Conservation (phyloP, 2,888 invertebrate genomes). For the Disparrhopalites patrizii region DNA sequence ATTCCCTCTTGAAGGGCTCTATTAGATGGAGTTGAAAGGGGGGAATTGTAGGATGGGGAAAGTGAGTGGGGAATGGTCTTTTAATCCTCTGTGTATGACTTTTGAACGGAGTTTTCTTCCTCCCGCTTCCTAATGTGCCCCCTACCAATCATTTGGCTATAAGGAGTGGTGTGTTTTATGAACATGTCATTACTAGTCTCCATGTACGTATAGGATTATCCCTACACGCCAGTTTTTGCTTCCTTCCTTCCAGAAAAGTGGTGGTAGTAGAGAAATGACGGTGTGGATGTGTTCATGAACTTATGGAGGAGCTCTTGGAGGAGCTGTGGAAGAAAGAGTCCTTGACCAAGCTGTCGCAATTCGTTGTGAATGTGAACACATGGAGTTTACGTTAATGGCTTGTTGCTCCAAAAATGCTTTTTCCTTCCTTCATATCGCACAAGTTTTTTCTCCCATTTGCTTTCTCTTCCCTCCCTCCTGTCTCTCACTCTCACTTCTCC, state of each 20-base stretch:
- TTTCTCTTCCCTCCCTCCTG: too few relatives aligned
- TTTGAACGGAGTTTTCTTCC: conserved; percentile 4
- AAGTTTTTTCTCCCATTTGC: neutral
- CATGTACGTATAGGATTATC: too few relatives aligned
- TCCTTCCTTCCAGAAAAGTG: too few relatives aligned
- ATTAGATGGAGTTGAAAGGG: neutral
- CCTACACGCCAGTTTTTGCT: too few relatives aligned
- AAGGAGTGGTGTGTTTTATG: too few relatives aligned
- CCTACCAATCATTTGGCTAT: too few relatives aligned
- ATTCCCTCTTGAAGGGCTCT: too few relatives aligned
- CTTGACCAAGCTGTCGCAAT: conserved; percentile 15
- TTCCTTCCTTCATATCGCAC: neutral
- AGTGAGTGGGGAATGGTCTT: conserved; percentile 2
- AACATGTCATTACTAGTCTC: too few relatives aligned
- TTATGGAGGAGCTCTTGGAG: too few relatives aligned
- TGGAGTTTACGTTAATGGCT: conserved; percentile 23
- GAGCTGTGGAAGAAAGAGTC: conserved; percentile 2
- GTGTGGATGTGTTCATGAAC: too few relatives aligned
- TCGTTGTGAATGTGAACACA: conserved; percentile 27
- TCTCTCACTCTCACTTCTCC: too few relatives aligned
- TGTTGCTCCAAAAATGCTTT: conserved; percentile 12
- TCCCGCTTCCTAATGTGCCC: neutral
- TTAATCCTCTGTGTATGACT: neutral
- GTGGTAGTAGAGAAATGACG: too few relatives aligned
- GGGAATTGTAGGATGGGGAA: neutral